phyloP scores from a whole-genome alignment of 1,140 invertebrate species.

The Centruroides sculpturatus region DNA sequence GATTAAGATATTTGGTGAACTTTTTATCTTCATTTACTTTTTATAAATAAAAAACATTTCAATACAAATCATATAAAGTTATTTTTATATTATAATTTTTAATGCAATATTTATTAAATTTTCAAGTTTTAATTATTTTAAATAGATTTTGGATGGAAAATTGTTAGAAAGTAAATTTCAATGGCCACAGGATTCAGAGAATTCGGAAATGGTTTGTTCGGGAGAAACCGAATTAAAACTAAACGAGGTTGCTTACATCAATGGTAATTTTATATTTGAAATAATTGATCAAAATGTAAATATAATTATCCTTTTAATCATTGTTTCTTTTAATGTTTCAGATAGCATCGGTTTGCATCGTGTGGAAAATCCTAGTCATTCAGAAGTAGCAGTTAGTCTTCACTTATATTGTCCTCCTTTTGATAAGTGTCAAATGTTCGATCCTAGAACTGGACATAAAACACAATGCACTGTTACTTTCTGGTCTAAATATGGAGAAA shows the following conservation, averaged over 20 bases:
- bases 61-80: too few relatives aligned
- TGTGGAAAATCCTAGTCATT: slow-evolving; percentile 85
- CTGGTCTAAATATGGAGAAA: slow-evolving; percentile 64
- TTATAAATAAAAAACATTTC: too few relatives aligned
- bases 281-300: not conserved
- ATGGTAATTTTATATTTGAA: slow-evolving; percentile 47
- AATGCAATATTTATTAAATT: not conserved
- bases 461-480: slow-evolving; percentile 62
- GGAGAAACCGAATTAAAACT: slow-evolving; percentile 41
- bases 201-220: slow-evolving; percentile 25
- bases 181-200: slow-evolving; percentile 44
- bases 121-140: not conserved
- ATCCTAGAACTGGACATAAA: slow-evolving; percentile 70
- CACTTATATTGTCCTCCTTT: slow-evolving; percentile 96
- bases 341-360: slow-evolving; percentile 88
- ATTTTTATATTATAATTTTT: not conserved
- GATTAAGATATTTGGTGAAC: too few relatives aligned
- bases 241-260: slow-evolving; percentile 87
- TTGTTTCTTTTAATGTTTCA: slow-evolving; percentile 29
- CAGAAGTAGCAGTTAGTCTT: slow-evolving; percentile 72
- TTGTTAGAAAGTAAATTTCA: slow-evolving; percentile 49
- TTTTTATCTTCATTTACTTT: too few relatives aligned
- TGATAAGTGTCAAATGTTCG: slow-evolving; percentile 72
- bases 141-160: slow-evolving; percentile 34
- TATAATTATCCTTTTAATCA: not conserved